Conservation (phyloP, 2,888 invertebrate genomes). For the Hydrotaea diabolus region DNA sequence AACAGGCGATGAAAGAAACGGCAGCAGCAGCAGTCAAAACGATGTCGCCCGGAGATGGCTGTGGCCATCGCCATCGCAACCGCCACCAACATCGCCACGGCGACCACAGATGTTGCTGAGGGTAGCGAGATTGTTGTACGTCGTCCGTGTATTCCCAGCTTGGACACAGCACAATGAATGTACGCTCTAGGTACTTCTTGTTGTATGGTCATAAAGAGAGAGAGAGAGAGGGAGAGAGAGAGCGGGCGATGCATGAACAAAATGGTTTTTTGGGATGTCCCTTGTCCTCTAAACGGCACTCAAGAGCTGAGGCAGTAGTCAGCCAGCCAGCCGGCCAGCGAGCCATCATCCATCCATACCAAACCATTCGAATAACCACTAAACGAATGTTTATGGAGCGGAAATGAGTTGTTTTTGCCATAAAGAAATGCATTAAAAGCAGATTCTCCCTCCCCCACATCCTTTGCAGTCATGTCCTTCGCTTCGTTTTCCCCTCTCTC, state of each 20-base stretch:
- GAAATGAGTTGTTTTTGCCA: constrained; percentile 67
- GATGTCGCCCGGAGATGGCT: not conserved
- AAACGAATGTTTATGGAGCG: constrained; percentile 68
- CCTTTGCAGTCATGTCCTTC: not conserved
- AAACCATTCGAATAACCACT: constrained; percentile 60
- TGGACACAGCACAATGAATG: not conserved
- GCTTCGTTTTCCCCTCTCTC: not conserved
- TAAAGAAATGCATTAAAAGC: constrained; percentile 64
- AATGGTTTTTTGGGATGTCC: constrained; percentile 34
- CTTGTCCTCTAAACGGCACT: constrained; percentile 49
- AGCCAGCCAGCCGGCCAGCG: constrained; percentile 16
- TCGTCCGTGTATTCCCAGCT: not conserved
- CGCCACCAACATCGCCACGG: not conserved
- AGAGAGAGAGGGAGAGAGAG: not conserved
- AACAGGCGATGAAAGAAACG: constrained; percentile 44
- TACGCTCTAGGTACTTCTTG: too few relatives aligned
- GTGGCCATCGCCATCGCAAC: constrained; percentile 7
- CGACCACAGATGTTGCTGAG: constrained; percentile 20
- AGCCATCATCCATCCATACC: constrained; percentile 37
- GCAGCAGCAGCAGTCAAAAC: constrained; percentile 1
- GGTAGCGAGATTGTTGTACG: constrained; percentile 11
- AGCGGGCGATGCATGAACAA: too few relatives aligned
- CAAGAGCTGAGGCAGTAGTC: constrained; percentile 37
- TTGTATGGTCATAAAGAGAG: not conserved
- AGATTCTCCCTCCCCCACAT: constrained; percentile 15